These are phyloP conservation scores for Mobula hypostoma DNA, from an alignment of 2,113 vertebrate species.

Conservation along the genomic window DNA sequence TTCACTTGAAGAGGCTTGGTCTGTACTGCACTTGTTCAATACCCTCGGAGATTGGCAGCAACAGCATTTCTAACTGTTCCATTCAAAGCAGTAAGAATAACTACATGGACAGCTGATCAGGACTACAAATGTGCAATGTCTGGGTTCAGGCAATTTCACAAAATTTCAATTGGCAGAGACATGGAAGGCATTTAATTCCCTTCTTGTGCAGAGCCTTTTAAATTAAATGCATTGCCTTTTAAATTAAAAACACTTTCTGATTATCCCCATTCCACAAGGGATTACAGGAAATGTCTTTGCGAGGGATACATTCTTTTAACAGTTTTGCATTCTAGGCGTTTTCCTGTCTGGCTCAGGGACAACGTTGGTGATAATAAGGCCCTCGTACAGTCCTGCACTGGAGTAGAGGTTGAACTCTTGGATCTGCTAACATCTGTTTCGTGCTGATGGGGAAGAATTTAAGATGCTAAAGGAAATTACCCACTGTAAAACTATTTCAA, in stretches of 20 bases:
- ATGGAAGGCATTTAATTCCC: no score
- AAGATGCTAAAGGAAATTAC: background rate
- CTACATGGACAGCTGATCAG: background rate
- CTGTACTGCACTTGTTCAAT: background rate
- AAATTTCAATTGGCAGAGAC: background rate
- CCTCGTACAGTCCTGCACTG: background rate
- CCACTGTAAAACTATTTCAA: background rate
- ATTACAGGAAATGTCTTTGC: background rate
- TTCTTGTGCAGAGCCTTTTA: background rate
- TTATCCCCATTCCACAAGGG: background rate
- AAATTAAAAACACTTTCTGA: background rate
- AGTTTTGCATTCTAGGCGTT: background rate
- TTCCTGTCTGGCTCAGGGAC: no score
- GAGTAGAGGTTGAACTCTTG: background rate
- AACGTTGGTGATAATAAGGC: background rate
- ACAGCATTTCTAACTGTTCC: background rate
- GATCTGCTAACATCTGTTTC: background rate
- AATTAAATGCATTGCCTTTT: background rate
- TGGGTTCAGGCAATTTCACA: background rate
- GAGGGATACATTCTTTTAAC: background rate
- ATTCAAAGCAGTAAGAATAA: background rate
- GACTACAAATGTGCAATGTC: background rate
- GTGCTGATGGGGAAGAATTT: background rate
- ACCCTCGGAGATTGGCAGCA: background rate
- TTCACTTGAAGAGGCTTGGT: background rate